A percentile compares a stretch with the other conserved stretches of the same genome.
Evolutionary conservation across 2,113 vertebrate genomes (phyloP).

Genomic region (Hiodon tergisus): DNA sequence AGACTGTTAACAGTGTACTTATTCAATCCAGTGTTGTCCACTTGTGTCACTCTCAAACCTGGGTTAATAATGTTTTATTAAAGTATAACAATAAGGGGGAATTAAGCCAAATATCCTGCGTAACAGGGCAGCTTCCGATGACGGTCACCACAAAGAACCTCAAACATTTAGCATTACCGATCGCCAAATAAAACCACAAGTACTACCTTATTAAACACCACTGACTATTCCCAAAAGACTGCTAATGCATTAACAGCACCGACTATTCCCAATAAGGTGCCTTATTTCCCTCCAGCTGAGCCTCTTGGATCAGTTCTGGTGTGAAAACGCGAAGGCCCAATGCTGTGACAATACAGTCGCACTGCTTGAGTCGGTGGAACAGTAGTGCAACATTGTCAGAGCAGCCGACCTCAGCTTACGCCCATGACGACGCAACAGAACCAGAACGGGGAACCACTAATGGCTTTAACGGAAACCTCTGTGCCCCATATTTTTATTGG

Average conservation of each 20-base stretch:
- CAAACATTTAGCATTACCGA: neutral
- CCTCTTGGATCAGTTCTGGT: slow-evolving; percentile 7
- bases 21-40: too few species aligned
- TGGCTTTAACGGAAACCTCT: too few species aligned
- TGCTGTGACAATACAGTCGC: slow-evolving; percentile 99
- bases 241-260: too few species aligned
- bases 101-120: too few species aligned
- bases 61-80: too few species aligned
- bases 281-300: neutral
- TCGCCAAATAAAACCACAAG: neutral
- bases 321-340: slow-evolving; percentile 69
- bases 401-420: slow-evolving; percentile 83
- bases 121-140: neutral
- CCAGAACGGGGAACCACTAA: neutral
- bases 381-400: slow-evolving; percentile 99
- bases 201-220: neutral
- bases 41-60: too few species aligned
- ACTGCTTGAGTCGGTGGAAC: slow-evolving; percentile 94
- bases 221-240: neutral
- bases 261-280: neutral
- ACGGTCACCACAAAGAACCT: neutral
- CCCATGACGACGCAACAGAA: slow-evolving; percentile 47
- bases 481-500: too few species aligned
- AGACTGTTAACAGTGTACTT: too few species aligned
- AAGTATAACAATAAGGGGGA: too few species aligned